Base-by-base conservation (phyloP, 2,113 vertebrate genomes). In the Callospermophilus lateralis region DNA sequence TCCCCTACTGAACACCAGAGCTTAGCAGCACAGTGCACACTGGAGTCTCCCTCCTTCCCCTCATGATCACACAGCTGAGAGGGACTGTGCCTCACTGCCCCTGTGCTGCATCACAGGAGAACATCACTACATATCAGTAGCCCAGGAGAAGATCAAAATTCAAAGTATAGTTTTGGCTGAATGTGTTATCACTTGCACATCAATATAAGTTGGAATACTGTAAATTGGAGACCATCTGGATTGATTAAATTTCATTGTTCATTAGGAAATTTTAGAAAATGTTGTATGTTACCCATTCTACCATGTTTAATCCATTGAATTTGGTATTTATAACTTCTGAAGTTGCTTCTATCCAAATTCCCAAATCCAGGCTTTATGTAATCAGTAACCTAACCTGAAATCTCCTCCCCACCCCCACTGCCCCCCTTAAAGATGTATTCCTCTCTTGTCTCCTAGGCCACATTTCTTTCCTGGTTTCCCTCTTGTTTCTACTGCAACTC, bases 281-380 rank as follows among this genome's bases (percentile, higher is more conserved):
- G 12, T 13, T 53, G 74, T 45, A 45, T 95, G 34, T 72, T 65
- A 79, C 30, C 74, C 8, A 70, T 89, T 95, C 45, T 89, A 53
- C 22, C n/a, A 58, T 58, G 51, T 85, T 84, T 88, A 92, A 89
- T 65, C 19, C 39, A 72, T 19, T 53, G 42, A 37, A 53, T 78
- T 34, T 8, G 88, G 30, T 39, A 24, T 51, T 93, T 53, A 7
- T 84, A 92, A 90, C 34, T 84, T 93, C 58, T 74, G 30, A 92
- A 92, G 55, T 4, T 34, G 24, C 51, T 89, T 84, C 37, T 16
- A 73, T 45, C 48, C 65, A 85, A 74, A 22, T 85, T 58, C 6
- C 42, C 73, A 78, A 79, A 93, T 73, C 4, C 10, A 70, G 28
- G 4, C 6, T 96, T 88, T 65, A 24, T 3, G 73, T 68, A 73